Evolutionary conservation across 2,797 vertebrate genomes (phyloP), one percentile per base, ranked within the genome.

Genomic region (Pseudocheirus occidentalis): DNA sequence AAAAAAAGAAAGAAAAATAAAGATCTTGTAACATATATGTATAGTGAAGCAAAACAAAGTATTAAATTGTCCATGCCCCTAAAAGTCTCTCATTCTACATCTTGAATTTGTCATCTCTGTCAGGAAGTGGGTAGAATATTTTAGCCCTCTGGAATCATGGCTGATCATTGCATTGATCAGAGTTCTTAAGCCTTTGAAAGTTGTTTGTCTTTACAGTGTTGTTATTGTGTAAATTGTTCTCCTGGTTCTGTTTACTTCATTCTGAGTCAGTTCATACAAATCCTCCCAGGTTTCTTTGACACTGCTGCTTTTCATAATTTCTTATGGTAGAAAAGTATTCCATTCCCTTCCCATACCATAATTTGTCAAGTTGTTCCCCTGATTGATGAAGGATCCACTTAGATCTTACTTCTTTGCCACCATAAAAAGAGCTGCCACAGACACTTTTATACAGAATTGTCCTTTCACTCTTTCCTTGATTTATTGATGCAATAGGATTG

Each of bases 41-140:
- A 66, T 90, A 92, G 81, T 31, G 94, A 97, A 93, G 62, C 90
- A 66, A 93, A 92, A 95, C 93, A 93, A 94, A 92, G 62, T 11
- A 7, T 10, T 81, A 81, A 24, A 81, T 81, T 81, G 73, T 73
- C 62, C 27, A 40, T n/a, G n/a, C 16, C 34, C 62, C 34, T 28
- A 73, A 73, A 73, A 18, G n/a, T 73, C 5, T 73, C 62, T 73
- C 16, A 6, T 73, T 73, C 16, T 6, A 34, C 0, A 40, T 73
- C 16, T 73, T 73, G 62, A 73, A 40, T 73, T 34, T 73, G n/a
- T 40, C 5, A 40, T 1, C 16, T 73, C 34, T n/a, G 34, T 73
- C 59, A 18, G 14, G 34, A 73, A 1, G 4, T 40, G 34, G 34
- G 34, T 73, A 40, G 62, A n/a, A 21, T 73, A 73, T n/a, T 73